phyloP scores from a whole-genome alignment of 2,888 invertebrate species.

The Ormyrus pomaceus region DNA sequence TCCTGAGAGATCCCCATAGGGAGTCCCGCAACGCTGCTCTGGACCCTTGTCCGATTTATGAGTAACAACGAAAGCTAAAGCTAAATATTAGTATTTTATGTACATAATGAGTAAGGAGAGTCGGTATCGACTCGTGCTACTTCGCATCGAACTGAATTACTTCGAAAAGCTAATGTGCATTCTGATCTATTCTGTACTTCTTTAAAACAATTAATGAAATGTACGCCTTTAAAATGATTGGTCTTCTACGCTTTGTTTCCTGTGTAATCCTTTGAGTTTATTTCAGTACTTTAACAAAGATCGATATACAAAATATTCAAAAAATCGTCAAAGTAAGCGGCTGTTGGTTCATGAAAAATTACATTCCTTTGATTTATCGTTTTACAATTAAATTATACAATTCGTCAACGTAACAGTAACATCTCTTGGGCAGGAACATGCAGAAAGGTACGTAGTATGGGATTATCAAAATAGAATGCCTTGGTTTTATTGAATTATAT shows the following conservation, averaged over 20 bases:
- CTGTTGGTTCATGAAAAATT: constrained; percentile 35
- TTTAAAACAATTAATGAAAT: constrained; percentile 53
- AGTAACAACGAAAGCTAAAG: constrained; percentile 30
- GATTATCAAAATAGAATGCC: constrained; percentile 56
- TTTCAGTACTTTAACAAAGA: constrained; percentile 22
- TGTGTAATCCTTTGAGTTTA: constrained; percentile 1
- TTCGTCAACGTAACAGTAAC: constrained; percentile 24
- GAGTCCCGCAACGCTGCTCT: constrained; percentile 71
- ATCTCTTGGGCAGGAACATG: constrained; percentile 33
- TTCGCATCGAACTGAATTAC: constrained; percentile 16
- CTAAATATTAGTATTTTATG: constrained; percentile 8
- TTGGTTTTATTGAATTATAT: constrained; percentile 71
- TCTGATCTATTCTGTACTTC: constrained; percentile 47
- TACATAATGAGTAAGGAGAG: constrained; percentile 24
- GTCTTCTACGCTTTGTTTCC: constrained; percentile 21
- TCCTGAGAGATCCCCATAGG: constrained; percentile 27
- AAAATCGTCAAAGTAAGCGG: constrained; percentile 24
- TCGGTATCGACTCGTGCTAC: constrained; percentile 22
- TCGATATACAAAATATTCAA: constrained; percentile 17
- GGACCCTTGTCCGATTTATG: constrained; percentile 70
- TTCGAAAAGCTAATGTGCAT: constrained; percentile 52
- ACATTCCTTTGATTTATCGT: constrained; percentile 21
- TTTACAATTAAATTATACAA: constrained; percentile 29
- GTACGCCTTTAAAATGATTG: neutral
- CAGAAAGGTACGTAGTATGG: constrained; percentile 29